Base-by-base conservation (phyloP, 2,113 vertebrate species). In the Burhinus oedicnemus region DNA sequence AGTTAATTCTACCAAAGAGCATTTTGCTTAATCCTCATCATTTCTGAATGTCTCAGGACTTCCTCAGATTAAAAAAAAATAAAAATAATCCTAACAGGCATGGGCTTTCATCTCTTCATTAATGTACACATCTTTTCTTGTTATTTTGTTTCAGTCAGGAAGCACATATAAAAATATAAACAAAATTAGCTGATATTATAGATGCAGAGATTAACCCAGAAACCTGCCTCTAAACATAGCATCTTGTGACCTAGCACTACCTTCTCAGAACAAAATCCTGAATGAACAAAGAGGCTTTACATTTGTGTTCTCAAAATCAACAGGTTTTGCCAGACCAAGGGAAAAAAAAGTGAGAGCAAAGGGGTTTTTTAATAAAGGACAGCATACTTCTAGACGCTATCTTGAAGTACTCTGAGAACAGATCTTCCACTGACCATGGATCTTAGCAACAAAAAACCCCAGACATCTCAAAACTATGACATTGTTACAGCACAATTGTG, bases 161-260 rank as follows among this genome's bases (percentile, higher is more conserved):
- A 58, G 4, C 12, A 58, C 0, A 1, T 13, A 36, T 36, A 5
- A 49, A 40, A 15, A 32, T 2, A 66, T 8, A 75, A 75, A 51
- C 11, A 74, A 85, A 72, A 68, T 38, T 38, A 93, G 3, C 5
- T 34, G 30, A 66, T 66, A 38, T 32, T 72, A 23, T 62, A 87
- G 58, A 74, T 42, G 12, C 15, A 77, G 79, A 90, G 94, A 83
- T 97, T 93, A 96, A 95, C 55, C 60, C 51, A 86, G 79, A 93
- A 95, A 83, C 71, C 42, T 47, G 55, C 2, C 64, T 86, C 93
- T 93, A 95, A 97, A 97, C 68, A 93, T 90, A 95, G 93, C 45
- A 87, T 34, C 70, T 62, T 44, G 60, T 94, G 83, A 95, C 90
- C 87, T 82, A 78, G 58, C 38, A 38, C 51, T 80, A 51, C 83